Evolutionary conservation across 2,888 invertebrate genomes (phyloP).

Genomic region (Plebejus argus): DNA sequence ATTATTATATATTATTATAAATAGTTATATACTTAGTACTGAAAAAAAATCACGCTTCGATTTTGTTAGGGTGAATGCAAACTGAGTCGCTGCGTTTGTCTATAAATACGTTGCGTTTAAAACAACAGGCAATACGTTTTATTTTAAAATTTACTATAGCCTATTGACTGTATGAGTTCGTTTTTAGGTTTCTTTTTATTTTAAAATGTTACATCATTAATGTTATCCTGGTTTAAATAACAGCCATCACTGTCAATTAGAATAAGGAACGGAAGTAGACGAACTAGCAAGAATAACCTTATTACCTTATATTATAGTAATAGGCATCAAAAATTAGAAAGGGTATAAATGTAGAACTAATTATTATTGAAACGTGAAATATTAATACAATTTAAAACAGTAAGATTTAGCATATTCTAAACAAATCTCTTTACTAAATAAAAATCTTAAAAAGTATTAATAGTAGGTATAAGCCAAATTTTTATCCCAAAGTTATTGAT

Average conservation of each 20-base stretch:
- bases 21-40: not conserved
- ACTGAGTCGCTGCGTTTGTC: not conserved
- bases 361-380: not conserved
- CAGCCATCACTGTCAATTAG: conserved; percentile 18
- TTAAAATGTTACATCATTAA: not conserved
- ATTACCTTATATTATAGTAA: not conserved
- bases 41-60: not conserved
- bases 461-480: not conserved
- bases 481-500: not conserved
- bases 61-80: not conserved
- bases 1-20: not conserved
- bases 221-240: not conserved
- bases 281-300: not conserved
- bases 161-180: too few relatives aligned
- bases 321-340: not conserved
- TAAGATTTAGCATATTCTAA: conserved; percentile 2
- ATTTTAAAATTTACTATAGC: not conserved
- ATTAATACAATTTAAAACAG: not conserved
- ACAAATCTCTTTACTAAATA: not conserved
- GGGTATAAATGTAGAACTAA: not conserved
- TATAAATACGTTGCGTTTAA: not conserved
- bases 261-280: not conserved
- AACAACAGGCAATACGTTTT: too few relatives aligned
- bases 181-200: too few relatives aligned
- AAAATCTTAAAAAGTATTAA: not conserved